Evolutionary conservation across 2,797 vertebrate species (phyloP).

Genomic region (Pseudochaenichthys georgianus): DNA sequence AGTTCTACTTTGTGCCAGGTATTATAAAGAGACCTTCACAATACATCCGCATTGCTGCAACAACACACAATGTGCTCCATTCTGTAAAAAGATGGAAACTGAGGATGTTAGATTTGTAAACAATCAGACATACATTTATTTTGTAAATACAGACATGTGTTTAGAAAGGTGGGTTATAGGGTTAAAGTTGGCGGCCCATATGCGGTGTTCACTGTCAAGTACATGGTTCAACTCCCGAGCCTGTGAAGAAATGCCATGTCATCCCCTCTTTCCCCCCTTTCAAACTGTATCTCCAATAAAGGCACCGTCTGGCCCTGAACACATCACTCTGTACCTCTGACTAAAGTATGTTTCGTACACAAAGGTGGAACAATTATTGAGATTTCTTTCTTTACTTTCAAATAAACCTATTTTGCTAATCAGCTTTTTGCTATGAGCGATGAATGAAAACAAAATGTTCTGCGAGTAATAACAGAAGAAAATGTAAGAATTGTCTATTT

Average conservation of each 20-base stretch:
- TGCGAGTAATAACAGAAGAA: no score
- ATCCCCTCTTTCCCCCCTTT: no score
- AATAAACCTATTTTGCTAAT: neutral
- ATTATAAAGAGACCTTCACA: neutral
- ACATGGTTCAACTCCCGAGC: no score
- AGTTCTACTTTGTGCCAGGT: constrained; percentile 3
- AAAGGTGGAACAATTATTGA: neutral
- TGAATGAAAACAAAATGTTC: neutral
- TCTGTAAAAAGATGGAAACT: neutral
- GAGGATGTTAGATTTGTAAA: neutral
- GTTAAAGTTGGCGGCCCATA: no score
- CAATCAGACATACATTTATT: neutral
- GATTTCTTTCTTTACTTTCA: neutral
- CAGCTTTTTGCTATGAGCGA: no score
- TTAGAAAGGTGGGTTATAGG: no score
- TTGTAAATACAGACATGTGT: neutral
- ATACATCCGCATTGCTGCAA: neutral
- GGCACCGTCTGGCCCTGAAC: no score
- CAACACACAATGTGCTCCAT: neutral
- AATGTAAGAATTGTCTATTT: no score
- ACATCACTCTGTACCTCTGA: neutral
- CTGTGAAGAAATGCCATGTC: no score
- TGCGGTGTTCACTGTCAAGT: no score
- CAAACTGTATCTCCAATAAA: no score
- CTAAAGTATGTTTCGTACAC: neutral